A percentile compares a stretch with the other conserved stretches of the same genome.
phyloP scores from a whole-genome alignment of 2,113 vertebrate genomes.

The Loxodonta africana region DNA sequence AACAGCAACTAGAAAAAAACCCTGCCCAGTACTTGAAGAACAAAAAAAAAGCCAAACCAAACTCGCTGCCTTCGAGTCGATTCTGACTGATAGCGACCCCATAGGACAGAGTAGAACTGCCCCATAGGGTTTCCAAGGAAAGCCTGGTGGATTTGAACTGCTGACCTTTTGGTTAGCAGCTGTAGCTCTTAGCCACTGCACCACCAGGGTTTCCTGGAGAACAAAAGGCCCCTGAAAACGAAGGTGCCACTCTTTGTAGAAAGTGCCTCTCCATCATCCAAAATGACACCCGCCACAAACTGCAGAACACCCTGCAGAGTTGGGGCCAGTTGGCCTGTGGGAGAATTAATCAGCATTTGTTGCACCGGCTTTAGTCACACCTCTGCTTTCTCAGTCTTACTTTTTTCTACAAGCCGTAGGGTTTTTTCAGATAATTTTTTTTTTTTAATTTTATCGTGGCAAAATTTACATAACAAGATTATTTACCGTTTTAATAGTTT shows the following conservation, averaged over 20 bases:
- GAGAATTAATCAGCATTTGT: neutral
- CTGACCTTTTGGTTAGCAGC: too few relatives aligned
- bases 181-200: too few relatives aligned
- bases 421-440: neutral
- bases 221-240: neutral
- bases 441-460: too few relatives aligned
- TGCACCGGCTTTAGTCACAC: neutral
- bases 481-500: neutral
- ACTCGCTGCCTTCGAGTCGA: too few relatives aligned
- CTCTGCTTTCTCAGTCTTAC: neutral
- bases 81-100: too few relatives aligned
- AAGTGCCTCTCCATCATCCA: neutral
- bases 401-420: neutral
- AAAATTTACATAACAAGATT: too few relatives aligned
- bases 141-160: too few relatives aligned
- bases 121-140: too few relatives aligned
- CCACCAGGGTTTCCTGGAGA: neutral
- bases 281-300: neutral
- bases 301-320: neutral
- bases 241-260: neutral
- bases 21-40: neutral
- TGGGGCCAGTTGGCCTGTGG: fast-evolving
- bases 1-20: neutral
- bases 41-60: too few relatives aligned
- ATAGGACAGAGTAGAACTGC: too few relatives aligned